Evolutionary conservation across 2,113 vertebrate species (phyloP).

Genomic region (Pimephales promelas): DNA sequence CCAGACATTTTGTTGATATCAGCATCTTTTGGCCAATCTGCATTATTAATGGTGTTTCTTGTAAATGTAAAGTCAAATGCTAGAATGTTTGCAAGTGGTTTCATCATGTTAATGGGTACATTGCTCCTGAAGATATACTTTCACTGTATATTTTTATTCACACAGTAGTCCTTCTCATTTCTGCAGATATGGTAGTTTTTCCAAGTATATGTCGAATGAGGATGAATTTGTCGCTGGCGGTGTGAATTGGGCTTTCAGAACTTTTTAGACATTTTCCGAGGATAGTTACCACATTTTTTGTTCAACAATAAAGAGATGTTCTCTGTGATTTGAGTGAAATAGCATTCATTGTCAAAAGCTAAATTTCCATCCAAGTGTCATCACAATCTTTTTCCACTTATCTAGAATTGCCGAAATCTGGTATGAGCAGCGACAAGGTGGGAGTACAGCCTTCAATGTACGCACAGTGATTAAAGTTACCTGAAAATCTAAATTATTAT

Average conservation of each 20-base stretch:
- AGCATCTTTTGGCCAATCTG: not conserved
- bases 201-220: not conserved
- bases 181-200: not conserved
- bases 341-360: not conserved
- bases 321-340: not conserved
- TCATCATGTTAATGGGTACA: not conserved
- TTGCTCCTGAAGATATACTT: not conserved
- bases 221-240: not conserved
- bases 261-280: not conserved
- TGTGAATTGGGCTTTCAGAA: not conserved
- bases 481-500: no score
- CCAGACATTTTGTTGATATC: not conserved
- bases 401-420: no score
- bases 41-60: not conserved
- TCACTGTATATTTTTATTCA: not conserved
- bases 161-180: not conserved
- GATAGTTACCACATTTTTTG: no score
- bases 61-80: not conserved
- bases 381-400: no score
- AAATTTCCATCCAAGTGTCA: no score
- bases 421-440: no score
- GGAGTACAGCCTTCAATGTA: no score
- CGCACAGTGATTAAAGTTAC: no score
- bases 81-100: slow-evolving; percentile 3
- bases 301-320: not conserved